Base-by-base conservation (phyloP, 2,888 invertebrate species). In the Chrysolina oricalcia region DNA sequence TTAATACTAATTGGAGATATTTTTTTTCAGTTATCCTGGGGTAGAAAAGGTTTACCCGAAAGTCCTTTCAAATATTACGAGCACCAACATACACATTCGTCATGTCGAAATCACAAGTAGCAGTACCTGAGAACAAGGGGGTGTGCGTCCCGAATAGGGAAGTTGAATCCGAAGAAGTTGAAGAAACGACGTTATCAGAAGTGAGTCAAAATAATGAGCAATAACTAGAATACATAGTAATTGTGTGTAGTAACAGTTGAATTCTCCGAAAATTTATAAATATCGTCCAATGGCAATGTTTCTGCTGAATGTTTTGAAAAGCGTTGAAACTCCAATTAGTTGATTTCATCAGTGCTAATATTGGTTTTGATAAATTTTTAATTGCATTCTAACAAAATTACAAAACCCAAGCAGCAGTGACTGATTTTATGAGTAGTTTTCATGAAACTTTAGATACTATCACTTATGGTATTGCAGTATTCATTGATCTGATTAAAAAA, bases 101-200 rank as follows among this genome's bases (percentile, higher is more conserved):
- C 13, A 50, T 53, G 85, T 84, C 85, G 10, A 81, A 85, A 72
- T 85, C 81, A 72, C 86, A 83, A 82, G 83, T 83, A 50, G 82
- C 84, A 50, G 74, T 84, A 67, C 79, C 80, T 13, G 77, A 81
- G 74, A 81, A 78, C 43, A 75, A 75, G 11, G 78, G 78, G 13
- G 78, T 78, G 2, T 77, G 80, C 15, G 70, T 77, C 50, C 73
- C 78, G 70, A 76, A 78, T 74, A 74, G 82, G 74, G 84, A 83
- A 40, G 78, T 81, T 64, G 84, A 87, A 79, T 85, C 86, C 59
- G 88, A 88, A 80, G 81, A 84, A 56, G 84, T 83, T 43, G 87
- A 87, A 78, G 87, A 88, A 82, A 87, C 87, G 15, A 87, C 87
- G 35, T 78, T 88, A 15, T 85, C 87, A 67, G 87, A 88, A 84